A percentile compares a stretch with the other conserved stretches of the same genome.
These are phyloP conservation scores for Drosophila malerkotliana DNA, from an alignment of 1,140 invertebrate genomes.

Conservation along the genomic window DNA sequence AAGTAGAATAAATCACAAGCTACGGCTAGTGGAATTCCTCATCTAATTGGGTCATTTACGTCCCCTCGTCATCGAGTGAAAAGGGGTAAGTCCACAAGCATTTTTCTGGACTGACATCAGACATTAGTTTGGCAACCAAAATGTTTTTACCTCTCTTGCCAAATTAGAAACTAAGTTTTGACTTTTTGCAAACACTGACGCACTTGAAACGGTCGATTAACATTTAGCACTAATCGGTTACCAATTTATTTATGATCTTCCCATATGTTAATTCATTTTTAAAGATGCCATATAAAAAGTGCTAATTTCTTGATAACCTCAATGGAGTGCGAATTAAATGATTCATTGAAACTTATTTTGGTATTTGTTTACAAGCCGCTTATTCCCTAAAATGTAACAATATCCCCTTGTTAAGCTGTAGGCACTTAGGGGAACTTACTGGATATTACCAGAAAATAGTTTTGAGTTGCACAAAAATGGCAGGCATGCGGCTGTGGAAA, in stretches of 20 bases:
- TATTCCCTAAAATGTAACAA: background rate
- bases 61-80: slow-evolving; percentile 1
- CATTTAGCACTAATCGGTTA: slow-evolving; percentile 33
- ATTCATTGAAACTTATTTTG: slow-evolving; percentile 18
- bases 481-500: slow-evolving; percentile 19
- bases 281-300: slow-evolving; percentile 22
- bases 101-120: slow-evolving; percentile 43
- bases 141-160: slow-evolving; percentile 10
- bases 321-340: slow-evolving; percentile 40
- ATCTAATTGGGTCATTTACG: slow-evolving; percentile 36
- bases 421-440: background rate
- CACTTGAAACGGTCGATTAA: slow-evolving; percentile 44
- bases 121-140: background rate
- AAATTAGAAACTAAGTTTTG: slow-evolving; percentile 3
- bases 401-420: background rate
- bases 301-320: slow-evolving; percentile 38
- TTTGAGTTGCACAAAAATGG: background rate
- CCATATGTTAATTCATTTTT: slow-evolving; percentile 42
- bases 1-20: background rate
- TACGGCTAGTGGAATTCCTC: slow-evolving; percentile 21
- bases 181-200: slow-evolving; percentile 23
- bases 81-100: slow-evolving; percentile 32
- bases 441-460: background rate
- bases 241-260: slow-evolving; percentile 37
- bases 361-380: background rate